phyloP scores from a whole-genome alignment of 53 echinoderm and acorn worm genomes.

The Apostichopus leukothele region DNA sequence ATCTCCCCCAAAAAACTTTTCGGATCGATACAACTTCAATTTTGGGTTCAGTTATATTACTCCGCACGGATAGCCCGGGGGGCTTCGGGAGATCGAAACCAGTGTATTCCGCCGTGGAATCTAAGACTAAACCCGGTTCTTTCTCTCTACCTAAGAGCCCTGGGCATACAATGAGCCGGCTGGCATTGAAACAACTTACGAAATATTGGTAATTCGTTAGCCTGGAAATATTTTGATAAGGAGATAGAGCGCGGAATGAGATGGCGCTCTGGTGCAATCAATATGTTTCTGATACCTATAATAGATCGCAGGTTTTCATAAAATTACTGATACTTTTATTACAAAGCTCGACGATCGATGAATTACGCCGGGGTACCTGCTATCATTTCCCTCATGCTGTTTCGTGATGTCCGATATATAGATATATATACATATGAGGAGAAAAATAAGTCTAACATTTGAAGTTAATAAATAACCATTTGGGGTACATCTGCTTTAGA shows the following conservation, averaged over 20 bases:
- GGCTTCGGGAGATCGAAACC: constrained; percentile 27
- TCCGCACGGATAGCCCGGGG: constrained; percentile 41
- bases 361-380: constrained; percentile 17
- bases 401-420: not conserved
- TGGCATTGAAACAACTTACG: constrained; percentile 47
- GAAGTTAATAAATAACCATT: not conserved
- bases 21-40: constrained; percentile 41
- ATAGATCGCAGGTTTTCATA: constrained; percentile 43
- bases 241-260: constrained; percentile 41
- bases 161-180: constrained; percentile 43
- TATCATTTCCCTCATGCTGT: not conserved
- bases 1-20: constrained; percentile 15
- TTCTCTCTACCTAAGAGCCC: constrained; percentile 21
- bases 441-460: not conserved
- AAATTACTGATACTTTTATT: constrained; percentile 41
- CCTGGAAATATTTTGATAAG: constrained; percentile 46
- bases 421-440: not conserved
- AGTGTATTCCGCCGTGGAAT: constrained; percentile 18
- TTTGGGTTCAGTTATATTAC: constrained; percentile 46
- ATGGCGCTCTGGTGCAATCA: constrained; percentile 38
- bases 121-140: constrained; percentile 36
- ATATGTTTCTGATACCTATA: constrained; percentile 38
- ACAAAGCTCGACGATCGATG: constrained; percentile 24
- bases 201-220: constrained; percentile 45
- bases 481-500: not conserved